Percentiles rank a stretch among this genome's conserved stretches.
Conservation (phyloP, 2,888 invertebrate genomes). For the Leistus spinibarbis region DNA sequence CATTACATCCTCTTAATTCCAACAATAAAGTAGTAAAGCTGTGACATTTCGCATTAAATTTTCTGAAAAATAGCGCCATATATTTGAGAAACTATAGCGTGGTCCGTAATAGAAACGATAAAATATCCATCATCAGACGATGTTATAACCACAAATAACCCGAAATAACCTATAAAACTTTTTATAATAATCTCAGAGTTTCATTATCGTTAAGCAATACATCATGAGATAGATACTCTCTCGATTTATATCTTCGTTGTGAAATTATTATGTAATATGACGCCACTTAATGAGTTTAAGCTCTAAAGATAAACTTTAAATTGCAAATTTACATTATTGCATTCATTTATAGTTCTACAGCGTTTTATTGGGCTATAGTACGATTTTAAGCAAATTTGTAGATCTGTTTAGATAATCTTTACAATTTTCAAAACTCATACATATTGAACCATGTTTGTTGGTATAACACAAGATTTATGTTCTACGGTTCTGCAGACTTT, state of each 20-base stretch:
- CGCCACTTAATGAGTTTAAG: background rate
- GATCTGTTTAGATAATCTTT: too few species aligned
- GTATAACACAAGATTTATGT: too few species aligned
- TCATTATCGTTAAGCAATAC: conserved; percentile 26
- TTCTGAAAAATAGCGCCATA: conserved; percentile 32
- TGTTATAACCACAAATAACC: conserved; percentile 37
- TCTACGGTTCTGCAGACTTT: too few species aligned
- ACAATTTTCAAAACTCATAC: too few species aligned
- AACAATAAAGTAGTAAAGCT: conserved; percentile 19
- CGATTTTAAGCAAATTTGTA: too few species aligned
- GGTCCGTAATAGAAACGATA: conserved; percentile 35
- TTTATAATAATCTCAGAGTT: conserved; percentile 31
- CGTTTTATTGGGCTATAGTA: too few species aligned
- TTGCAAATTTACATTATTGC: background rate
- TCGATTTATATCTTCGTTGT: background rate
- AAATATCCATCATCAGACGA: conserved; percentile 36
- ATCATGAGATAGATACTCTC: background rate
- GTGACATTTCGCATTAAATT: conserved; percentile 19
- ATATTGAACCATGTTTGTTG: too few species aligned
- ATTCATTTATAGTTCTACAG: background rate
- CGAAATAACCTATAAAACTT: conserved; percentile 34
- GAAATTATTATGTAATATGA: background rate
- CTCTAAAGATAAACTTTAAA: background rate
- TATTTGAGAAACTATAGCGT: conserved; percentile 27
- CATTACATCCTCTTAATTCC: background rate